Percentiles rank a stretch among this genome's conserved stretches.
phyloP scores from a whole-genome alignment of 30 jellyfish, hydroid and myxozoan species.

The Sanderia malayensis region DNA sequence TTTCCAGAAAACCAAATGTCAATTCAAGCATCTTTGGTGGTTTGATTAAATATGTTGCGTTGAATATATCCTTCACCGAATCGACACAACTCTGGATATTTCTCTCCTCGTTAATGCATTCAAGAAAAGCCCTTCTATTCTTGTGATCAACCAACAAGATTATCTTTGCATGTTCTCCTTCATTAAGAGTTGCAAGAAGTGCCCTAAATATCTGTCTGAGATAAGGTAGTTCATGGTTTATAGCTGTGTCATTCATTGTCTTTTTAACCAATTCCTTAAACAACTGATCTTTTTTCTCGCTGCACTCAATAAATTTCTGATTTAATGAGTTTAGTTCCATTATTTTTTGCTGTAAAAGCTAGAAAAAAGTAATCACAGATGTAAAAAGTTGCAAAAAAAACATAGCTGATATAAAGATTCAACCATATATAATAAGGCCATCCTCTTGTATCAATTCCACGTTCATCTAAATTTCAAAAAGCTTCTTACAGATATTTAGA shows the following conservation, averaged over 20 bases:
- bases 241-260: slow-evolving; percentile 15
- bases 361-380: too few species aligned
- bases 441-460: too few species aligned
- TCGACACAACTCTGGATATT: slow-evolving; percentile 23
- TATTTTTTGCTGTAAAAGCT: not conserved
- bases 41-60: not conserved
- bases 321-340: not conserved
- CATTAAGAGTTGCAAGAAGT: not conserved
- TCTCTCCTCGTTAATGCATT: slow-evolving; percentile 16
- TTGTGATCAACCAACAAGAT: not conserved
- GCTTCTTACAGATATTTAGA: too few species aligned
- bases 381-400: too few species aligned
- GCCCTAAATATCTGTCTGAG: slow-evolving; percentile 32
- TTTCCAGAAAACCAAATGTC: not conserved
- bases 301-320: slow-evolving; percentile 23
- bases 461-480: too few species aligned
- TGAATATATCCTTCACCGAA: not conserved
- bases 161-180: not conserved
- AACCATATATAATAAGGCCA: too few species aligned
- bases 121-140: not conserved
- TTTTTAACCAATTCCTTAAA: slow-evolving; percentile 4
- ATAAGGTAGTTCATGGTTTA: slow-evolving; percentile 21
- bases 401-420: too few species aligned
- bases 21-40: not conserved
- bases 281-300: not conserved